phyloP scores from a whole-genome alignment of 2,888 invertebrate species.

The Schizotus pectinicornis region DNA sequence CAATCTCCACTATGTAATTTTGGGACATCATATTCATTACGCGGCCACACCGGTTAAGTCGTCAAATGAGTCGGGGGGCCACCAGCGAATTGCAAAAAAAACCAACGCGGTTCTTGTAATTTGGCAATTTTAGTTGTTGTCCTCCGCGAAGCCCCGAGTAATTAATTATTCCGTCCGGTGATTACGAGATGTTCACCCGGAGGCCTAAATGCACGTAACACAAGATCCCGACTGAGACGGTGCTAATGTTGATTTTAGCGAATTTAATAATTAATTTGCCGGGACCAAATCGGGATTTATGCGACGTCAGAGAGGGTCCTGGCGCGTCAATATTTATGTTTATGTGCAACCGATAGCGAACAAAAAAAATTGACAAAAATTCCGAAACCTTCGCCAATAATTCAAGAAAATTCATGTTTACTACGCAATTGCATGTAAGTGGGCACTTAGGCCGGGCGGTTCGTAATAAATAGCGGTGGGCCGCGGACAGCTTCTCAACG shows the following conservation, averaged over 20 bases:
- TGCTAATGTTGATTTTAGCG: constrained; percentile 21
- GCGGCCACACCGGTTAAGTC: constrained; percentile 14
- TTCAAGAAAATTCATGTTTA: constrained; percentile 51
- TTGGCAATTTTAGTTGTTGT: not conserved
- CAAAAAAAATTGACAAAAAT: constrained; percentile 47
- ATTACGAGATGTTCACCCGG: constrained; percentile 14
- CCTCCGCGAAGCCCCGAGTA: not conserved
- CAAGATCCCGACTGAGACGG: constrained; percentile 12
- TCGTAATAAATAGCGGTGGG: constrained; percentile 43
- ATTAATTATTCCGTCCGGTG: constrained; percentile 23
- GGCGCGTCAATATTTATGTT: constrained; percentile 43
- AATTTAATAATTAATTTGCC: constrained; percentile 15
- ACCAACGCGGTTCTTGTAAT: not conserved
- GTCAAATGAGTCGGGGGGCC: constrained; percentile 5
- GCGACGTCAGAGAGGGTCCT: constrained; percentile 26
- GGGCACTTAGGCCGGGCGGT: constrained; percentile 40
- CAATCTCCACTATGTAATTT: constrained; percentile 13
- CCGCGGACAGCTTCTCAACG: constrained; percentile 32
- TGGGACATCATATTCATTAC: constrained; percentile 13
- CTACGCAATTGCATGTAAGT: constrained; percentile 53
- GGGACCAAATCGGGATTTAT: constrained; percentile 13
- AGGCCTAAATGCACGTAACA: constrained; percentile 10
- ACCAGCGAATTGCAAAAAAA: constrained; percentile 5
- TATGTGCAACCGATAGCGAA: constrained; percentile 38
- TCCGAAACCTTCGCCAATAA: constrained; percentile 46